These are phyloP conservation scores for Dendrocincla tyrannina DNA, from an alignment of 2,797 vertebrate species.

Conservation along the genomic window DNA sequence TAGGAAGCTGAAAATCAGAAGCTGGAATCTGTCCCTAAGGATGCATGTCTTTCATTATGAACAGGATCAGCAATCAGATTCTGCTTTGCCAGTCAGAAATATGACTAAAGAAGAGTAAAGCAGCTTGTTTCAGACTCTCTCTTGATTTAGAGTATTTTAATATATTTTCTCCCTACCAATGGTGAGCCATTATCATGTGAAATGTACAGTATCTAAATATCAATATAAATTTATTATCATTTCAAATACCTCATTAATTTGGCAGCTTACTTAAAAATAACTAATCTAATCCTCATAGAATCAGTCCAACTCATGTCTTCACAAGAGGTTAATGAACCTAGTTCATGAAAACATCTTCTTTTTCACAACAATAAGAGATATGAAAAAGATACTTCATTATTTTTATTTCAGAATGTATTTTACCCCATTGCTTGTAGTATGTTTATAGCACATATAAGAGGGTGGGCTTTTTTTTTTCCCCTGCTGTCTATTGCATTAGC, in stretches of 20 bases:
- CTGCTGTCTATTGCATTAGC: neutral
- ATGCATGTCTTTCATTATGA: neutral
- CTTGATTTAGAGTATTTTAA: neutral
- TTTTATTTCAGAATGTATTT: neutral
- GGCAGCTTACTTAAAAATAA: neutral
- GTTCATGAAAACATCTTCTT: neutral
- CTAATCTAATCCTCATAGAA: neutral
- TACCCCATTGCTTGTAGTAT: neutral
- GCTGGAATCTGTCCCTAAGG: neutral
- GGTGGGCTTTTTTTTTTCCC: neutral
- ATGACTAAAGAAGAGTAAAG: neutral
- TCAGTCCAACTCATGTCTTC: neutral
- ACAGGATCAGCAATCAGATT: neutral
- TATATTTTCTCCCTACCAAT: neutral
- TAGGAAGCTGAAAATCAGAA: neutral
- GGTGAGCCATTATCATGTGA: neutral
- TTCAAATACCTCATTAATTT: neutral
- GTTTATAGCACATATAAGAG: neutral
- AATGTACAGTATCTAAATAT: neutral
- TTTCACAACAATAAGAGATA: neutral
- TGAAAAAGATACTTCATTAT: neutral
- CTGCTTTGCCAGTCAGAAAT: neutral
- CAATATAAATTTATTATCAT: neutral
- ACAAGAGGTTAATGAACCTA: neutral
- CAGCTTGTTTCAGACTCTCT: neutral